A percentile compares a stretch with the other conserved stretches of the same genome.
phyloP scores from a whole-genome alignment of 1,140 invertebrate species.

The Mercenaria mercenaria region DNA sequence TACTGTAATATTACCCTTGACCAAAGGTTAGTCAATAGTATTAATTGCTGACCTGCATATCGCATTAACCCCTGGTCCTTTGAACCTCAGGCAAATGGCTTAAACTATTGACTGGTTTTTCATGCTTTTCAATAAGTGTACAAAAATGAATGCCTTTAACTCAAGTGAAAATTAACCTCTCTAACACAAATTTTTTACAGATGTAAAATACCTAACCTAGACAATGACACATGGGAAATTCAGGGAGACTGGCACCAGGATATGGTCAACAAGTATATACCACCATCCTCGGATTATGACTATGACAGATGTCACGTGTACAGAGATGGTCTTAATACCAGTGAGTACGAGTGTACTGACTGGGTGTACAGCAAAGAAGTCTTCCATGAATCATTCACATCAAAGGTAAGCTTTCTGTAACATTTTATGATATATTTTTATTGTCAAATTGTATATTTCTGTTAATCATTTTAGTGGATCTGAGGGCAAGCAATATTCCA shows the following conservation, averaged over 20 bases:
- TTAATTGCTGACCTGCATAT: no score
- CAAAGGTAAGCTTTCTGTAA: constrained; percentile 69
- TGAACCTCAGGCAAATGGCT: no score
- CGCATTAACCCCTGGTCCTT: no score
- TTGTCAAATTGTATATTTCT: neutral
- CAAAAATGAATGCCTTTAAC: neutral
- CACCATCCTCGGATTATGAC: constrained; percentile 40
- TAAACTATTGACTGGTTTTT: no score
- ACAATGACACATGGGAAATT: constrained; percentile 62
- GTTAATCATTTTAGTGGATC: neutral
- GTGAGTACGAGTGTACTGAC: constrained; percentile 52
- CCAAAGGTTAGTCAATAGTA: no score
- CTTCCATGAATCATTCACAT: constrained; percentile 69
- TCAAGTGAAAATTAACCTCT: neutral
- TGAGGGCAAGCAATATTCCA: no score
- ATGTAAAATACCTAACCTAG: constrained; percentile 4
- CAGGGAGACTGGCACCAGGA: constrained; percentile 63
- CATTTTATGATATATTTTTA: neutral
- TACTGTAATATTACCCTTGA: no score
- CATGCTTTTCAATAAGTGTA: no score
- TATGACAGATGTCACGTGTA: constrained; percentile 69
- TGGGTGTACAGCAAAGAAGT: constrained; percentile 73
- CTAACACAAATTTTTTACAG: neutral
- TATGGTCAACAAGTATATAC: constrained; percentile 63
- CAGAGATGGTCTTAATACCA: neutral